Percentiles rank a stretch among this genome's conserved stretches.
Evolutionary conservation across 1,140 invertebrate species (phyloP).

Genomic region (Cardiocondyla obscurior): DNA sequence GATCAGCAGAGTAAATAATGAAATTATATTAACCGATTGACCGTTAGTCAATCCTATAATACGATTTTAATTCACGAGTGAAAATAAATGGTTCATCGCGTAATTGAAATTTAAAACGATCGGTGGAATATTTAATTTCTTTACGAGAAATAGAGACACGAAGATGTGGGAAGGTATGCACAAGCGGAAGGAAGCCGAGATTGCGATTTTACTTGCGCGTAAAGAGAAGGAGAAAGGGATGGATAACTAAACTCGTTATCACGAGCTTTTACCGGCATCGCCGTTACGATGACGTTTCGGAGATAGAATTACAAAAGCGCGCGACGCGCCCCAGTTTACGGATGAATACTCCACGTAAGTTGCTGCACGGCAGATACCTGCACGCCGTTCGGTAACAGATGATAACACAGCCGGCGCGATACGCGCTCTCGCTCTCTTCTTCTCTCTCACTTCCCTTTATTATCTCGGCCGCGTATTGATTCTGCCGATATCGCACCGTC

Average conservation of each 20-base stretch:
- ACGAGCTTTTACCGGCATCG: conserved; percentile 46
- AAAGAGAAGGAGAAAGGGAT: neutral
- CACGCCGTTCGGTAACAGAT: conserved; percentile 27
- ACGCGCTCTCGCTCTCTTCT: neutral
- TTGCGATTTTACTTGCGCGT: conserved; percentile 21
- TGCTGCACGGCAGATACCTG: conserved; percentile 21
- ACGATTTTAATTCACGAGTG: neutral
- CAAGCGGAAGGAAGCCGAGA: neutral
- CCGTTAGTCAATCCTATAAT: neutral
- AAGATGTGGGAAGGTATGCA: neutral
- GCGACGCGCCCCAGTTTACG: conserved; percentile 60
- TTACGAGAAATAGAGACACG: neutral
- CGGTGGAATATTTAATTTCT: neutral
- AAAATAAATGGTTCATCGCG: neutral
- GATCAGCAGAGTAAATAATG: neutral
- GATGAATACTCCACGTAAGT: conserved; percentile 34
- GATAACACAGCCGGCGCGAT: conserved; percentile 38
- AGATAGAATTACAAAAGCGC: conserved; percentile 60
- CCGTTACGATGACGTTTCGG: conserved; percentile 50
- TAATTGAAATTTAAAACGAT: conserved; percentile 4
- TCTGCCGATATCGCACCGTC: conserved; percentile 23
- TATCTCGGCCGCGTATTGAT: conserved; percentile 38
- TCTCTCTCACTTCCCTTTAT: conserved; percentile 1
- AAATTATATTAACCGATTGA: neutral
- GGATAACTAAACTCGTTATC: conserved; percentile 50